Conservation (phyloP, 2,797 vertebrate species). For the Cyprinodon diabolis region DNA sequence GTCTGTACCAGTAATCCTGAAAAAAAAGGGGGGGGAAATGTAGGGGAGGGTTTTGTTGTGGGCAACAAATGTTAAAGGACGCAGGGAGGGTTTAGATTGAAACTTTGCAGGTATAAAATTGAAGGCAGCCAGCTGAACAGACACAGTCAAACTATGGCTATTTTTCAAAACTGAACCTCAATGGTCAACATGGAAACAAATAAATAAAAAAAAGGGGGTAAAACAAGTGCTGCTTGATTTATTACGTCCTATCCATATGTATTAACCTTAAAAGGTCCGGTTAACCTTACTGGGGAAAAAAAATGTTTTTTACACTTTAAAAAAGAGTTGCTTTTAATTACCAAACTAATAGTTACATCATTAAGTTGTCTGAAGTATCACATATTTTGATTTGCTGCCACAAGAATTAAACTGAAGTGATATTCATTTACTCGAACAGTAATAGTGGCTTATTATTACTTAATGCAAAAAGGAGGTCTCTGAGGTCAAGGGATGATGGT, state of each 20-base stretch:
- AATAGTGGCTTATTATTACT: background rate
- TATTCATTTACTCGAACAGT: conserved; percentile 9
- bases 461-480: conserved; percentile 22
- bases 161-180: conserved; percentile 74
- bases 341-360: background rate
- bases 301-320: conserved; percentile 32
- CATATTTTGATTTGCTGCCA: background rate
- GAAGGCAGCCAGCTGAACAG: conserved; percentile 84
- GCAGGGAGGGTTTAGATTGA: conserved; percentile 79
- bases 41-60: conserved; percentile 57
- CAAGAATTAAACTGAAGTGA: background rate
- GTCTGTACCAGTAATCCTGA: conserved; percentile 77
- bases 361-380: background rate
- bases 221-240: conserved; percentile 49
- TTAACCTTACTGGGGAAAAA: conserved; percentile 30
- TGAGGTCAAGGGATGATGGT: conserved; percentile 41
- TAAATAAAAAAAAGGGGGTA: conserved; percentile 40
- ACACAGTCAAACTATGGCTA: conserved; percentile 72
- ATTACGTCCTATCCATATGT: conserved; percentile 44
- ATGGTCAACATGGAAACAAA: conserved; percentile 60
- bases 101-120: conserved; percentile 88
- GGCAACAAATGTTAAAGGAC: conserved; percentile 79
- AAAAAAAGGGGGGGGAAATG: conserved; percentile 61
- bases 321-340: background rate
- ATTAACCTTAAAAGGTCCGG: conserved; percentile 50